These are phyloP conservation scores for Hemitrygon akajei DNA, from an alignment of 2,797 vertebrate species.

Conservation along the genomic window DNA sequence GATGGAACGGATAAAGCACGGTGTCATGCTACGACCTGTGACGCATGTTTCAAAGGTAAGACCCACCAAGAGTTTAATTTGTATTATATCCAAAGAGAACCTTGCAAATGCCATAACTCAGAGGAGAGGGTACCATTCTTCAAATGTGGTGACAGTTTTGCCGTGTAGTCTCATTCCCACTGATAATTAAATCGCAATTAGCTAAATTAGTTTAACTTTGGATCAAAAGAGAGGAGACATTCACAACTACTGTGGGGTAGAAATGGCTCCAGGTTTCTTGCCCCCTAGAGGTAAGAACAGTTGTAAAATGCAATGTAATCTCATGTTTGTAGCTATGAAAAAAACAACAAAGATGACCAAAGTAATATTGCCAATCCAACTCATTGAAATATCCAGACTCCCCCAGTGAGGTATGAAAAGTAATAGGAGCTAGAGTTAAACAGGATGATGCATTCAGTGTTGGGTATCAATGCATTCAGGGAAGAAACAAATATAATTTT, in stretches of 20 bases:
- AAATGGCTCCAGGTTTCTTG: not conserved
- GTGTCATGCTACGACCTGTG: conserved; percentile 65
- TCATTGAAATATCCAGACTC: not conserved
- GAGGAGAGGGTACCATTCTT: not conserved
- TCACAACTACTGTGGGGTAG: no score
- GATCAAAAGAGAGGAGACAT: not conserved
- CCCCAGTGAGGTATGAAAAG: not conserved
- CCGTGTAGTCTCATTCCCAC: not conserved
- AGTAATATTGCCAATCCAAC: not conserved
- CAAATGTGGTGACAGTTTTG: not conserved
- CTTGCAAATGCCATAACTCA: no score
- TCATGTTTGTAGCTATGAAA: not conserved
- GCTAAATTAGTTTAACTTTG: not conserved
- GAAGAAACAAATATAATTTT: not conserved
- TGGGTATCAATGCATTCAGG: not conserved
- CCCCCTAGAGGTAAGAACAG: not conserved
- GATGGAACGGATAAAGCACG: conserved; percentile 73
- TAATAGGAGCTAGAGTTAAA: not conserved
- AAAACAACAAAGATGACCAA: not conserved
- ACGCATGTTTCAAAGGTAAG: conserved; percentile 62
- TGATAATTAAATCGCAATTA: not conserved
- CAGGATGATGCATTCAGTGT: not conserved
- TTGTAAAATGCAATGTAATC: not conserved
- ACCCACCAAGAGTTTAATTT: not conserved
- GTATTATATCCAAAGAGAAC: not conserved